These are phyloP conservation scores for Apodemus agrarius DNA, from an alignment of 2,797 vertebrate species.

Conservation along the genomic window DNA sequence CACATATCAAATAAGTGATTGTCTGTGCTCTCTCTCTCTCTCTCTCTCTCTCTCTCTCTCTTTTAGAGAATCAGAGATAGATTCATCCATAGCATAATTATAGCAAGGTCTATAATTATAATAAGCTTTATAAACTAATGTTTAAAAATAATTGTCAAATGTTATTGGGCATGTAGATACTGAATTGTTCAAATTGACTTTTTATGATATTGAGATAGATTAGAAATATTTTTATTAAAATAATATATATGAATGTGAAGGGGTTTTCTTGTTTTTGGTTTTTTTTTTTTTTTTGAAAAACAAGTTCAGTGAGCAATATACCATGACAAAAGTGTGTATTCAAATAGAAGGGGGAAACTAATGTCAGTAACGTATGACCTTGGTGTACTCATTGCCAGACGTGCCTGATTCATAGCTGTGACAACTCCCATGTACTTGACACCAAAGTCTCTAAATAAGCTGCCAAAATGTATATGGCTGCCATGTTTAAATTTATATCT, in stretches of 20 bases:
- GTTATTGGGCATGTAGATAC: not conserved
- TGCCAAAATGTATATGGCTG: not conserved
- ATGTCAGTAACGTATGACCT: not conserved
- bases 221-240: conserved; percentile 28
- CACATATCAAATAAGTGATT: conserved; percentile 45
- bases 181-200: conserved; percentile 31
- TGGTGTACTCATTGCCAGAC: not conserved
- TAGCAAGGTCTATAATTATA: not conserved
- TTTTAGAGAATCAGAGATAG: not conserved
- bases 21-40: not conserved
- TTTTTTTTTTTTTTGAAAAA: conserved; percentile 24
- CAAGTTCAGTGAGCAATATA: conserved; percentile 10
- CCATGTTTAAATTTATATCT: conserved; percentile 25
- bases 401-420: not conserved
- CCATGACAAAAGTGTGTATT: not conserved
- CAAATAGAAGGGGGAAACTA: not conserved
- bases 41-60: not conserved
- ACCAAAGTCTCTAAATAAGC: not conserved
- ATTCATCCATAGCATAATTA: not conserved
- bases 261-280: not conserved
- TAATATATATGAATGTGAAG: not conserved
- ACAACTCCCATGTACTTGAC: not conserved
- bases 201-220: not conserved
- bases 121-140: not conserved
- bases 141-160: conserved; percentile 39